Evolutionary conservation across 1,140 invertebrate species (phyloP), one percentile per base, ranked within the genome.

Genomic region (Drosophila arizonae): DNA sequence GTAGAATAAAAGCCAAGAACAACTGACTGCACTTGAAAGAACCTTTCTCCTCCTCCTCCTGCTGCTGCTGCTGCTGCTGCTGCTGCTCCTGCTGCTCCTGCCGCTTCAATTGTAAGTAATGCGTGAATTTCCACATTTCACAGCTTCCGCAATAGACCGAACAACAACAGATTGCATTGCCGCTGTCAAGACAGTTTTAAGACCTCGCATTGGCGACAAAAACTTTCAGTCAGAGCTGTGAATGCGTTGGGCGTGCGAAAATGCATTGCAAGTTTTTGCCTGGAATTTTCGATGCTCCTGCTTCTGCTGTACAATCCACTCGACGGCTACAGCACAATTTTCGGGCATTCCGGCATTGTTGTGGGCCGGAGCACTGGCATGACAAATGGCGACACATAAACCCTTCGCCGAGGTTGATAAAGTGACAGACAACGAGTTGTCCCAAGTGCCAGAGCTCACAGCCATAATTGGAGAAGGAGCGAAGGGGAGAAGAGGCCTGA

Each of bases 351-450:
- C 39, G 5, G 24, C 63, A 62, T 43, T 61, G 50, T 28, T 36
- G 58, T 69, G 61, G 6, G 13, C 6, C 11, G 17, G 28, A 54
- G 33, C 24, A 13, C n/a, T 28, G 26, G 56, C 73, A 73, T 76
- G 77, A 46, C 72, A 64, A 62, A 82, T 84, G 26, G 72, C 72
- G 39, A 77, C 76, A 76, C 81, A 84, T 76, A 72, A 78, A 78
- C 82, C 81, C 82, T 78, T 79, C 9, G 86, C 61, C 65, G 66
- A 57, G 51, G 58, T 77, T 76, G 82, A 86, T 79, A 87, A 86
- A 87, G 80, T 86, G 82, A 86, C 82, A 81, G 81, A 79, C 81
- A 86, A 86, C 71, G 67, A 58, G 33, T 46, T 60, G 66, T 60
- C 24, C 21, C 21, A 24, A 54, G 28, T 46, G 55, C 46, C 46